These are phyloP conservation scores for Epinotia nisella DNA, from an alignment of 2,888 invertebrate genomes.

Conservation along the genomic window DNA sequence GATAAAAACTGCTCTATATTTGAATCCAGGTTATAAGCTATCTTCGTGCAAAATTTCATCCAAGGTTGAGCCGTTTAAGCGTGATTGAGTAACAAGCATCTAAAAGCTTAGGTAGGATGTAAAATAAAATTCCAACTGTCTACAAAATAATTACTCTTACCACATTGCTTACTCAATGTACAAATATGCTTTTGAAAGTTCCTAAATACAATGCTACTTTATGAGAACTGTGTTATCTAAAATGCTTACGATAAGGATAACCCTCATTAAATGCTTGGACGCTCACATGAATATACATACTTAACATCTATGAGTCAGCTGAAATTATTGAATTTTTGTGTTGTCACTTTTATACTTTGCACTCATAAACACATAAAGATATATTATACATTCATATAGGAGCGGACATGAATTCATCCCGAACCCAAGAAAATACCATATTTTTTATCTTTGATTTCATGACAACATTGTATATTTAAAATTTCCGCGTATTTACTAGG, in stretches of 20 bases:
- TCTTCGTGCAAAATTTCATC: too few species aligned
- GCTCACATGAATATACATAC: not conserved
- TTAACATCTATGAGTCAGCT: not conserved
- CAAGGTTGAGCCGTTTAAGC: too few species aligned
- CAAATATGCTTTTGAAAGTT: slow-evolving; percentile 13
- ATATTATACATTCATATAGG: not conserved
- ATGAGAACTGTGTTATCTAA: slow-evolving; percentile 21
- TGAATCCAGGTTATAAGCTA: too few species aligned
- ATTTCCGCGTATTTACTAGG: not conserved
- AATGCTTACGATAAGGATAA: slow-evolving; percentile 30
- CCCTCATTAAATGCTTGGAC: slow-evolving; percentile 13
- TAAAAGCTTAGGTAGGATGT: too few species aligned
- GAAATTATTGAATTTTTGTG: not conserved
- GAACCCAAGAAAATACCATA: not conserved
- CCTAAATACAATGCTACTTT: not conserved
- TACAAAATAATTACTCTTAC: not conserved
- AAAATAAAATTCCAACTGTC: too few species aligned
- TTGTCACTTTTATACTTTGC: not conserved
- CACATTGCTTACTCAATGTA: slow-evolving; percentile 6
- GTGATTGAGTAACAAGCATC: too few species aligned
- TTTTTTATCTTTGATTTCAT: not conserved
- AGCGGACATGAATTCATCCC: not conserved
- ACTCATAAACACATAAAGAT: not conserved
- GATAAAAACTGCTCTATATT: too few species aligned
- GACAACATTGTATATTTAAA: too few species aligned